Percentiles rank a stretch among this genome's conserved stretches.
Conservation (phyloP, 2,113 vertebrate genomes). For the Tiliqua scincoides region DNA sequence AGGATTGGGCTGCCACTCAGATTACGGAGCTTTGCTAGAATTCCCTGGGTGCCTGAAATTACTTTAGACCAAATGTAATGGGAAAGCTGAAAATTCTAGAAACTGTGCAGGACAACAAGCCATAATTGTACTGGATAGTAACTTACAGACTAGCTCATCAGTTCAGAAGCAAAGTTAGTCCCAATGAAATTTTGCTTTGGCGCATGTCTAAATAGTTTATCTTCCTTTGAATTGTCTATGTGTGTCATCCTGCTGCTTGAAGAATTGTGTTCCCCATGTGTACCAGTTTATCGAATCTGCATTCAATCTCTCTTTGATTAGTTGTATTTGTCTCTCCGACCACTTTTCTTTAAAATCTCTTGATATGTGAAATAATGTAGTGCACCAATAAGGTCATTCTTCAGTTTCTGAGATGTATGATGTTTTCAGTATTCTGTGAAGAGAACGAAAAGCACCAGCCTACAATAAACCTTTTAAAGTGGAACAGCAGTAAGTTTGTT, state of each 20-base stretch:
- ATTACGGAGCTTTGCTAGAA: not conserved
- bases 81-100: not conserved
- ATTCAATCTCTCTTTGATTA: not conserved
- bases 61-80: not conserved
- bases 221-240: not conserved
- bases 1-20: too few relatives aligned
- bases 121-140: too few relatives aligned
- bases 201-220: not conserved
- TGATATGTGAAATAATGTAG: not conserved
- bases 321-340: too few relatives aligned
- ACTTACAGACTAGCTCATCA: not conserved
- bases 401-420: not conserved
- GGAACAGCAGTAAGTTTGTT: conserved; percentile 2
- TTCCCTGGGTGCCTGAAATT: not conserved
- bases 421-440: conserved; percentile 3
- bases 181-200: not conserved
- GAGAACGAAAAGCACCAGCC: not conserved
- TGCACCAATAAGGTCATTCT: not conserved
- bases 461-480: conserved; percentile 9
- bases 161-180: not conserved
- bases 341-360: not conserved
- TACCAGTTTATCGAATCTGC: not conserved
- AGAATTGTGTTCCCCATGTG: not conserved
- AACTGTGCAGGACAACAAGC: not conserved
- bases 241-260: not conserved